Conservation (phyloP, 2,888 invertebrate genomes). For the Ichneumon xanthorius region DNA sequence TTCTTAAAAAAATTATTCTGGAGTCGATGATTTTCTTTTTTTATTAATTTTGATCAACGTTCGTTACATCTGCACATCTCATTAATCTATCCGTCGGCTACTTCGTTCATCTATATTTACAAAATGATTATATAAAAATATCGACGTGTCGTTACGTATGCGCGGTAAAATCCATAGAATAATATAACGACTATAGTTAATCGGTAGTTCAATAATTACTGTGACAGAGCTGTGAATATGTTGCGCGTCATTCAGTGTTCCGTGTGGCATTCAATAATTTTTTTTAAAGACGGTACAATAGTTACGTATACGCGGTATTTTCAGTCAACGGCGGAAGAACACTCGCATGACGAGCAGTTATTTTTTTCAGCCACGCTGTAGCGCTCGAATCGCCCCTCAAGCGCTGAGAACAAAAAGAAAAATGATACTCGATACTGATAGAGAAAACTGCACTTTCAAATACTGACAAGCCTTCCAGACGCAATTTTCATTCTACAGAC, state of each 20-base stretch:
- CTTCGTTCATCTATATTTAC: constrained; percentile 74
- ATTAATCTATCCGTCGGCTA: constrained; percentile 62
- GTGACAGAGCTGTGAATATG: constrained; percentile 14
- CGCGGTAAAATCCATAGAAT: constrained; percentile 71
- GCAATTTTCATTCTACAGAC: constrained; percentile 18
- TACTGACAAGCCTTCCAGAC: background rate
- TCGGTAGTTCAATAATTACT: constrained; percentile 37
- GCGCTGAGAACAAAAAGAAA: background rate
- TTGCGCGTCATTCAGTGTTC: constrained; percentile 32
- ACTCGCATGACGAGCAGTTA: constrained; percentile 28
- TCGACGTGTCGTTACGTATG: constrained; percentile 69
- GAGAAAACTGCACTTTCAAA: background rate
- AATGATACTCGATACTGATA: background rate
- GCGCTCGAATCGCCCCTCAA: background rate
- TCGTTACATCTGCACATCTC: constrained; percentile 73
- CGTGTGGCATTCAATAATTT: constrained; percentile 17
- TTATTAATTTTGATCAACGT: constrained; percentile 70
- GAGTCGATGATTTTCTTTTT: constrained; percentile 24
- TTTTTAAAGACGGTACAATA: constrained; percentile 60
- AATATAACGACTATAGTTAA: constrained; percentile 65
- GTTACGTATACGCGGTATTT: constrained; percentile 74
- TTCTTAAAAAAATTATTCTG: no score
- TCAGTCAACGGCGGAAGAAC: constrained; percentile 72
- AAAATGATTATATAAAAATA: constrained; percentile 81
- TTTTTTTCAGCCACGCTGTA: constrained; percentile 7